Evolutionary conservation across 2,888 invertebrate species (phyloP), one percentile per base, ranked within the genome.

Genomic region (Drosophila lacicola): DNA sequence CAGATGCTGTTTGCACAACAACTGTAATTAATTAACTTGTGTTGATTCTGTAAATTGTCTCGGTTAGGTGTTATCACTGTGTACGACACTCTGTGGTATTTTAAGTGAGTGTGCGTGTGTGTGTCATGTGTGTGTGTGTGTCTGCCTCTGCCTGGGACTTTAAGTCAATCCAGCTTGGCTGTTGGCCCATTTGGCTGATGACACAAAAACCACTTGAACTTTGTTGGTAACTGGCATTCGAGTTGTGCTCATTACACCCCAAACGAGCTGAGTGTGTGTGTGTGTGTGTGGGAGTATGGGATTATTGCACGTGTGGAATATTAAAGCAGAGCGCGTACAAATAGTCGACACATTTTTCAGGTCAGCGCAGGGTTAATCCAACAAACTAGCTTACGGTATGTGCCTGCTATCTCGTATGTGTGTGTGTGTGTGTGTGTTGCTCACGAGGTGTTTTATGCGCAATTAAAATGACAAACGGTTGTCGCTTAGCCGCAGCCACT

Each of bases 1-100:
- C 41, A 56, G 36, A n/a, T 61, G 41, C 61, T 64, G 64, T 64
- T 78, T 56, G 17, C 42, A 41, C 80, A 78, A 89, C 78, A 82
- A 80, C 58, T 66, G 63, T 84, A 84, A 86, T 86, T 89, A 89
- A 87, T 86, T 86, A 80, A 63, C 60, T 69, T 71, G 57, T 78
- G 89, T 80, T 89, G 67, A 75, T 78, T 68, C 69, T 67, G 70
- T 66, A 69, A 74, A 73, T 73, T 75, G 69, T 57, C 49, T 70
- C 53, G 51, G 44, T 60, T 37, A 19, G 65, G 29, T 42, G 37
- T 62, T 54, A 17, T 51, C 67, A 65, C 63, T 45, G n/a, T 3
- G 25, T 14, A 53, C 51, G 21, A 41, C 46, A 64, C 14, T 45
- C 21, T 73, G 72, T 49, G 67, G 57, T 37, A 19, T 29, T 53